phyloP scores from a whole-genome alignment of 2,888 invertebrate genomes.

The Deilephila porcellus region DNA sequence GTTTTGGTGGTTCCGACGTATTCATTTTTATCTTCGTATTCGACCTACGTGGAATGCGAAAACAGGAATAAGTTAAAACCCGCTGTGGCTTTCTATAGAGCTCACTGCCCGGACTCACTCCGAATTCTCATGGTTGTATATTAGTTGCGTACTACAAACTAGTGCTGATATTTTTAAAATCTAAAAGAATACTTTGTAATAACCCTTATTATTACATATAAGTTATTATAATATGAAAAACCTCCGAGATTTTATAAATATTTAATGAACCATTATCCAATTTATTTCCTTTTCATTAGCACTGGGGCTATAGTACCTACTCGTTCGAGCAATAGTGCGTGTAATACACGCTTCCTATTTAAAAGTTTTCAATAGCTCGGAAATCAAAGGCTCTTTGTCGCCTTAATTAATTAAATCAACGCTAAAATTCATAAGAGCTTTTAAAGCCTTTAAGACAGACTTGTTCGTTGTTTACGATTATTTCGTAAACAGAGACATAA shows the following conservation, averaged over 20 bases:
- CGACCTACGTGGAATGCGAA: too few species aligned
- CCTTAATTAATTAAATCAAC: conserved; percentile 1
- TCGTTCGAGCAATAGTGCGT: too few species aligned
- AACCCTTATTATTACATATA: too few species aligned
- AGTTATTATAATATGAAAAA: too few species aligned
- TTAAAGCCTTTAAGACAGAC: not conserved
- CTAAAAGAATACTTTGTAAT: not conserved
- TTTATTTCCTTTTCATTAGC: too few species aligned
- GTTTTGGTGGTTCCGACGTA: too few species aligned
- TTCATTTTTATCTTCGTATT: too few species aligned
- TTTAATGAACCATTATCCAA: not conserved
- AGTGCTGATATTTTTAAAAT: not conserved
- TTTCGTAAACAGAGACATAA: not conserved
- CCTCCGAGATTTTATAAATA: not conserved
- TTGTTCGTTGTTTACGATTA: conserved; percentile 8
- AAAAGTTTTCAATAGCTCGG: not conserved
- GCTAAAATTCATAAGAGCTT: conserved; percentile 20
- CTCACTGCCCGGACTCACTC: not conserved
- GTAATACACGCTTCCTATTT: not conserved
- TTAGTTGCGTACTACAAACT: not conserved
- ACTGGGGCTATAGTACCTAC: too few species aligned
- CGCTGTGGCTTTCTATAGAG: not conserved
- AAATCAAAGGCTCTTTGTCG: not conserved
- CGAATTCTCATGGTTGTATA: not conserved
- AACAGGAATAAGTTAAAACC: not conserved